Base-by-base conservation (phyloP, 2,113 vertebrate genomes). In the Boulengeromyrus knoepffleri region DNA sequence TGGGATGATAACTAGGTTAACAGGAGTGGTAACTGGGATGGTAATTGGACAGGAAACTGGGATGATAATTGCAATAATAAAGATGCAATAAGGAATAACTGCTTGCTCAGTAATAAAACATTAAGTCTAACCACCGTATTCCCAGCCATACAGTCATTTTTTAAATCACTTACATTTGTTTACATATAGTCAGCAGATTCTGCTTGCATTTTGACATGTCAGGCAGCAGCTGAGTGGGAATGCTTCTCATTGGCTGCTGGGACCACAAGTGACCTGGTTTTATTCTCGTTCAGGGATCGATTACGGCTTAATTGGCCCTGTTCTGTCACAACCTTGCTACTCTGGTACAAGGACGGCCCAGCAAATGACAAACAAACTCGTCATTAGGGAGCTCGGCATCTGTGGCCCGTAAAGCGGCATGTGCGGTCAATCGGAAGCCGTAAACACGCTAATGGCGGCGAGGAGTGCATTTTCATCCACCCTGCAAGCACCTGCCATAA, bases 361-460 rank as follows among this genome's bases (percentile, higher is more conserved):
- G 89, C 80, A 92, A 92, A 92, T 10, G 66, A 85, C 31, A 94
- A 93, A 94, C 90, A 94, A 94, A 92, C 93, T 93, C 91, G 94
- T 93, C 90, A 94, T 94, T 93, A 94, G 91, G 91, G 93, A 93
- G 91, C 91, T 88, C 89, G 21, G 92, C 89, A 88, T 89, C 92
- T 89, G 88, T 70, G 86, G 31, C 70, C 91, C 88, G 88, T 93
- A 93, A 95, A 94, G 92, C 84, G 91, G 91, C 91, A 90, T 90
- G 90, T 92, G 93, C 91, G 90, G 93, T 94, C 95, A 93, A 95
- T 95, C 94, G 10, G 27, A 92, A 91, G 90, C 91, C 93, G 92
- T 93, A 92, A 94, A 94, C 92, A 92, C 92, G 92, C 91, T 95
- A 94, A 96, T 94, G 92, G 93, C 93, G 91, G 13, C 31, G 4